phyloP scores from a whole-genome alignment of 2,113 vertebrate genomes.

The Notothenia coriiceps region DNA sequence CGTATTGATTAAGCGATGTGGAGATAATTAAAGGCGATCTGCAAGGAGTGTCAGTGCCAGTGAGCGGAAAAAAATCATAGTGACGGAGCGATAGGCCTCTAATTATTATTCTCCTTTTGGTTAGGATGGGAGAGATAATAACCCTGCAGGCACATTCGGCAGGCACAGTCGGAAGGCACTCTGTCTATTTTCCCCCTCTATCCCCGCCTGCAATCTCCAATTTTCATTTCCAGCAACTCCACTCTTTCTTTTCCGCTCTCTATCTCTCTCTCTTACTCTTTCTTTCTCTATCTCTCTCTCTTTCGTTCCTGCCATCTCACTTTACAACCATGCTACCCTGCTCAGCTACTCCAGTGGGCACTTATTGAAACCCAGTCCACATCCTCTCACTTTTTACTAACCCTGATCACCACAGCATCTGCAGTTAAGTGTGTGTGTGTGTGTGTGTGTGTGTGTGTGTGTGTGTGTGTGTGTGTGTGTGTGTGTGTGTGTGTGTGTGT shows the following conservation, averaged over 20 bases:
- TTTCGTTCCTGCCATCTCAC: slow-evolving; percentile 11
- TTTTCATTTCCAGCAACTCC: slow-evolving; percentile 64
- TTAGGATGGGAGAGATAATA: slow-evolving; percentile 73
- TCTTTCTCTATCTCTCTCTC: slow-evolving; percentile 9
- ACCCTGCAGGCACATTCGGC: slow-evolving; percentile 60
- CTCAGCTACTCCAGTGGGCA: slow-evolving; percentile 51
- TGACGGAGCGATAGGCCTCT: slow-evolving; percentile 65
- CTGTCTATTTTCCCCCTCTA: slow-evolving; percentile 48
- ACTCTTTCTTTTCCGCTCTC: slow-evolving; percentile 23
- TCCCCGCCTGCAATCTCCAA: slow-evolving; percentile 49
- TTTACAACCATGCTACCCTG: slow-evolving; percentile 26
- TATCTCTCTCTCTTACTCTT: not conserved
- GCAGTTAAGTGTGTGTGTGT: slow-evolving; percentile 28
- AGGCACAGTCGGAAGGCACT: slow-evolving; percentile 38
- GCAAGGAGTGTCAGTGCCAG: slow-evolving; percentile 65
- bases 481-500: not conserved
- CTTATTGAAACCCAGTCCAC: slow-evolving; percentile 64
- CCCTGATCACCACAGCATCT: slow-evolving; percentile 51
- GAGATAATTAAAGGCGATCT: slow-evolving; percentile 81
- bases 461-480: not conserved
- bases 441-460: slow-evolving; percentile 1
- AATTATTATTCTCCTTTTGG: slow-evolving; percentile 77
- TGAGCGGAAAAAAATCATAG: slow-evolving; percentile 68
- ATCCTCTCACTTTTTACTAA: slow-evolving; percentile 64
- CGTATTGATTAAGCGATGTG: slow-evolving; percentile 77